phyloP scores from a whole-genome alignment of 2,113 vertebrate genomes.

The Rousettus leschenaultii region DNA sequence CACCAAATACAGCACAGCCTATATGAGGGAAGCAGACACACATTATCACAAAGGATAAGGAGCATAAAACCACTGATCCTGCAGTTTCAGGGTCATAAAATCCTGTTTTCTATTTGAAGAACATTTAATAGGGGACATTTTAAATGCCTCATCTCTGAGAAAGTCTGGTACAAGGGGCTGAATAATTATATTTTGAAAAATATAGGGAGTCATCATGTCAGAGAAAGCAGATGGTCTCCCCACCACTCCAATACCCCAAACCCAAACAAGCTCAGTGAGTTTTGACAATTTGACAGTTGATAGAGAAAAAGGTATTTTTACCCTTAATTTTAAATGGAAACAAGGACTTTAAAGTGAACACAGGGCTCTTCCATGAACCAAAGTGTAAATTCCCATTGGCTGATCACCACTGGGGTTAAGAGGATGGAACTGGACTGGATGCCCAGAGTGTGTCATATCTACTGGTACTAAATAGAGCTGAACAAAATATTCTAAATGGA shows the following conservation, averaged over 20 bases:
- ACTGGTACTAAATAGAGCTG: conserved; percentile 71
- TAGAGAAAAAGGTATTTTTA: conserved; percentile 69
- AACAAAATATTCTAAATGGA: conserved; percentile 70
- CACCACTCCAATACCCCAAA: conserved; percentile 57
- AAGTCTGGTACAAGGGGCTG: conserved; percentile 71
- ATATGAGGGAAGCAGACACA: conserved; percentile 56
- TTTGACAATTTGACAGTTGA: conserved; percentile 79
- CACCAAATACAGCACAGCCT: conserved; percentile 65
- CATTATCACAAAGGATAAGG: conserved; percentile 68
- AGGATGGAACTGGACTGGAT: conserved; percentile 33
- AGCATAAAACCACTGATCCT: conserved; percentile 79
- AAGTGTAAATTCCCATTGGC: conserved; percentile 69
- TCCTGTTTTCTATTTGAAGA: conserved; percentile 78
- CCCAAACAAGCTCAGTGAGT: conserved; percentile 58
- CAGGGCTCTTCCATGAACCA: neutral
- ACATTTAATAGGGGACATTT: conserved; percentile 77
- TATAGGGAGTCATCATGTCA: conserved; percentile 73
- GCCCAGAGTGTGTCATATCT: conserved; percentile 47
- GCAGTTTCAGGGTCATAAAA: conserved; percentile 79
- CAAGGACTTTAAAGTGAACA: conserved; percentile 64
- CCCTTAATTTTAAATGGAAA: conserved; percentile 72
- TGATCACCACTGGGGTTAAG: conserved; percentile 29
- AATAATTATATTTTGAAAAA: conserved; percentile 79
- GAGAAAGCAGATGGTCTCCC: conserved; percentile 75
- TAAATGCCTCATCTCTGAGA: conserved; percentile 76